phyloP scores from a whole-genome alignment of 2,113 vertebrate species.

The Taurulus bubalis region DNA sequence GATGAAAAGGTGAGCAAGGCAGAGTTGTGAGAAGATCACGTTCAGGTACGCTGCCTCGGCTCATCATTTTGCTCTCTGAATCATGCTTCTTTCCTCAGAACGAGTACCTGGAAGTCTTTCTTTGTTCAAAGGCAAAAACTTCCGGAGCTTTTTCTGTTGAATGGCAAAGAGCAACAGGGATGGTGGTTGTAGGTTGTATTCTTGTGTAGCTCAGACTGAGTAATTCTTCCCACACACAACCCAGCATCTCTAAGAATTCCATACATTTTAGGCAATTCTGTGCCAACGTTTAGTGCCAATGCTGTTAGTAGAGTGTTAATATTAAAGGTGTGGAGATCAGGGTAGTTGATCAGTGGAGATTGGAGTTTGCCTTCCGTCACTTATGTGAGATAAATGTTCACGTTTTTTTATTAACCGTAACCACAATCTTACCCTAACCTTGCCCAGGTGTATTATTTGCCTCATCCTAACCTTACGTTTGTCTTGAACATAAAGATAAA shows the following conservation, averaged over 20 bases:
- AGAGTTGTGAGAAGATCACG: not conserved
- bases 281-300: not conserved
- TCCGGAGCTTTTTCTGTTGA: not conserved
- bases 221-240: not conserved
- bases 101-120: not conserved
- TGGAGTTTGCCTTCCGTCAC: not conserved
- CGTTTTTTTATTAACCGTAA: not conserved
- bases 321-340: not conserved
- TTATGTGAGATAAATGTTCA: not conserved
- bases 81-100: not conserved
- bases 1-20: slow-evolving; percentile 3
- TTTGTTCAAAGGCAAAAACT: not conserved
- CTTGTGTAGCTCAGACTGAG: slow-evolving; percentile 1
- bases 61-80: not conserved
- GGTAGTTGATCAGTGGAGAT: not conserved
- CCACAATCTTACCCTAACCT: not conserved
- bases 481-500: not conserved
- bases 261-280: not conserved
- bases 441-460: not conserved
- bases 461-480: not conserved
- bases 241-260: not conserved
- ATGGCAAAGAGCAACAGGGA: not conserved
- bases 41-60: not conserved
- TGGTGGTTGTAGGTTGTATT: not conserved
- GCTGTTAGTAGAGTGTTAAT: not conserved